Conservation (phyloP, 2,113 vertebrate species). For the Psilopogon haemacephalus region DNA sequence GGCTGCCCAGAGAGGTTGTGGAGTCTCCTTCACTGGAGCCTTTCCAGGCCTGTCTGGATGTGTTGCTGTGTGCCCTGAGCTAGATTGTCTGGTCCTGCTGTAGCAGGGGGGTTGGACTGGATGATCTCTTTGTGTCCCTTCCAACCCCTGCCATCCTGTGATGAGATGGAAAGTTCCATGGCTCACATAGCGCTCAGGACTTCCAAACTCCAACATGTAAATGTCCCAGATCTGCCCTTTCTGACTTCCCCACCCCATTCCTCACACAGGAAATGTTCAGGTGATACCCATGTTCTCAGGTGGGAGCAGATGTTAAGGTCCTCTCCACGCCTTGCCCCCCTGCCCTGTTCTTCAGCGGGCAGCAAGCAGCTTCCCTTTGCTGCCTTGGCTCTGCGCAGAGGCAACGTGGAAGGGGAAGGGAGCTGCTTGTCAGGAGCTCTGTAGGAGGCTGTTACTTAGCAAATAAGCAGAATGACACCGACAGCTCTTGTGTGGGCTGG, state of each 20-base stretch:
- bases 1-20: too few relatives aligned
- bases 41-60: too few relatives aligned
- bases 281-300: background rate
- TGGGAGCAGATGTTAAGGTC: background rate
- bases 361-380: background rate
- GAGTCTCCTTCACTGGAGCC: too few relatives aligned
- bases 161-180: background rate
- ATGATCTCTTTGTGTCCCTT: too few relatives aligned
- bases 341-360: background rate
- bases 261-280: background rate
- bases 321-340: background rate
- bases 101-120: too few relatives aligned
- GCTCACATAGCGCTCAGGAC: background rate
- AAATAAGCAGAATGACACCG: background rate
- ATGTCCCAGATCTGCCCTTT: background rate
- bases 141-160: too few relatives aligned
- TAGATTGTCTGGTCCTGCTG: too few relatives aligned
- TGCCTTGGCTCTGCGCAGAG: background rate
- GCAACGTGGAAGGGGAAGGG: background rate
- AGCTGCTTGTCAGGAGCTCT: background rate
- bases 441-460: constrained; percentile 50
- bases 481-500: constrained; percentile 34
- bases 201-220: background rate
- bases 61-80: too few relatives aligned
- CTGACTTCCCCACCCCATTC: background rate